Percentiles rank a stretch among this genome's conserved stretches.
phyloP scores from a whole-genome alignment of 2,797 vertebrate genomes.

The Valencia hispanica region DNA sequence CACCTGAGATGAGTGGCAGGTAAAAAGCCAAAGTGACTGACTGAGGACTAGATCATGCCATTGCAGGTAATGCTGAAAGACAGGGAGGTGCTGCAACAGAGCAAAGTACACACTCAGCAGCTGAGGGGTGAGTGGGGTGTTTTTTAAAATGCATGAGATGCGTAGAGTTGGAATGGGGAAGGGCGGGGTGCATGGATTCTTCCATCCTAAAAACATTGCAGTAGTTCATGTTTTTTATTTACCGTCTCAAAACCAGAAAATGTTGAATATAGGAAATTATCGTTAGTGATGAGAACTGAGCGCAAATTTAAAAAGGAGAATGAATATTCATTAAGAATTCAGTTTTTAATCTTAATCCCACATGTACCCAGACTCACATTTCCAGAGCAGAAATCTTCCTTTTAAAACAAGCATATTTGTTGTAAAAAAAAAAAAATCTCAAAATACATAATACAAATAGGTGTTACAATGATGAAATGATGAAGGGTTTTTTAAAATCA shows the following conservation, averaged over 20 bases:
- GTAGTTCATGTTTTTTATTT: slow-evolving; percentile 30
- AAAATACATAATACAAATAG: too few relatives aligned
- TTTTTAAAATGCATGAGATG: slow-evolving; percentile 71
- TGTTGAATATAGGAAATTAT: too few relatives aligned
- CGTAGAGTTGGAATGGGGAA: background rate
- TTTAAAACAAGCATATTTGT: too few relatives aligned
- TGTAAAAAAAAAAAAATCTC: too few relatives aligned
- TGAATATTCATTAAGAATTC: too few relatives aligned
- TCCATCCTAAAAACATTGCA: slow-evolving; percentile 35
- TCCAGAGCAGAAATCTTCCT: too few relatives aligned
- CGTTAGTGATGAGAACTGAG: background rate
- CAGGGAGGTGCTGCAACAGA: slow-evolving; percentile 50
- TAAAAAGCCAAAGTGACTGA: slow-evolving; percentile 39
- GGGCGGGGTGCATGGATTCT: slow-evolving; percentile 3
- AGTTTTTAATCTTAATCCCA: background rate
- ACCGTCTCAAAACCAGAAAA: background rate
- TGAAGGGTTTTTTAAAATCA: too few relatives aligned
- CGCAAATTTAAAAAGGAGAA: background rate
- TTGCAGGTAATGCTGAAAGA: slow-evolving; percentile 53
- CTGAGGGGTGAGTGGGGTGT: slow-evolving; percentile 23
- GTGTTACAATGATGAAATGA: too few relatives aligned
- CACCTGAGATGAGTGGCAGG: slow-evolving; percentile 52
- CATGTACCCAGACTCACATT: too few relatives aligned
- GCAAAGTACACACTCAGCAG: slow-evolving; percentile 61
- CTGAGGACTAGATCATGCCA: slow-evolving; percentile 35